Base-by-base conservation (phyloP, 2,888 invertebrate genomes). In the Cecidostiba fungosa region DNA sequence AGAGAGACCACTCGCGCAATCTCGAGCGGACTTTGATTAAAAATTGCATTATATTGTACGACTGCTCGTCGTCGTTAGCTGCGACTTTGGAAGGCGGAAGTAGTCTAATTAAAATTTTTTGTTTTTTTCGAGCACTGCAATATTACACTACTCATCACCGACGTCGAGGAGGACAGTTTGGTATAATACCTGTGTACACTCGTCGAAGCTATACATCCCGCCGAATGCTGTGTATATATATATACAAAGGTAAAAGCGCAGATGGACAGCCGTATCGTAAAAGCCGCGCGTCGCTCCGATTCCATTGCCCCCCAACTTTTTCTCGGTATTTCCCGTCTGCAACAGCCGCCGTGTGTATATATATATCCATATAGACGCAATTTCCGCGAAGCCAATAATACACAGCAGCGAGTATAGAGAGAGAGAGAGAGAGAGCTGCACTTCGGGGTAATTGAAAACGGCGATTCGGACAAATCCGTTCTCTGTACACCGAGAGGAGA, bases 341-440 rank as follows among this genome's bases (percentile, higher is more conserved):
- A 16, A 16, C 47, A 47, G 47, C 50, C 50, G 4, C 16, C 47
- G 14, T 16, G 19, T 5, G 19, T 50, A 19, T 69, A 50, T 74
- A 36, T 23, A 6, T 29, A 47, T n/a, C 19, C 32, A 29, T 26
- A 23, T 23, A 26, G 59, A 12, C 77, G 54, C 77, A 39, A 78
- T 84, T 84, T 72, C 84, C 73, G 84, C 76, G 82, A 66, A 82
- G 69, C 76, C 82, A 82, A 76, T 82, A 76, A 69, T 76, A 77
- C 82, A 26, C n/a, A 29, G 47, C 82, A 36, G n/a, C n/a, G n/a
- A n/a, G n/a, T n/a, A n/a, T n/a, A n/a, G n/a, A n/a, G n/a, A n/a
- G n/a, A n/a, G n/a, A n/a, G 36, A 36, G 19, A 19, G 0, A 26
- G 62, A 19, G 59, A 39, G 76, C 50, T 77, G 77, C 83, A 77